Evolutionary conservation across 1,140 invertebrate species (phyloP).

Genomic region (Temnothorax longispinosus): DNA sequence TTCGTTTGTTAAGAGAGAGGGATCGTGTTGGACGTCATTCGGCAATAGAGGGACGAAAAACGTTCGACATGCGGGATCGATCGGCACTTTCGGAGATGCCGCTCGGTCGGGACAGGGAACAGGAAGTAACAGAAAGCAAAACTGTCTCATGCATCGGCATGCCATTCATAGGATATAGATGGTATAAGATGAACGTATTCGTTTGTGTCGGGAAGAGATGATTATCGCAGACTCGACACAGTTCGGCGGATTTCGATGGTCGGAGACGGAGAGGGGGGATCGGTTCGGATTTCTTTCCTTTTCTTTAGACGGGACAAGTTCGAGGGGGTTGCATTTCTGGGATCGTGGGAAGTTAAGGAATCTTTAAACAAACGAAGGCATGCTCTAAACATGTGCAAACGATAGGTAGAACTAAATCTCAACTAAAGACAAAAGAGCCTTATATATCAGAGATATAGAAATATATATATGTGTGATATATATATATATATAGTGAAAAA

Average conservation of each 20-base stretch:
- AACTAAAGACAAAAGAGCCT: slow-evolving; percentile 86
- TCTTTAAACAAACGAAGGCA: slow-evolving; percentile 85
- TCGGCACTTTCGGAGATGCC: slow-evolving; percentile 32
- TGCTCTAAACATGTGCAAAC: slow-evolving; percentile 87
- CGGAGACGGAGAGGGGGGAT: background rate
- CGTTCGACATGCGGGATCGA: slow-evolving; percentile 68
- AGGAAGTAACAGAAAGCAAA: slow-evolving; percentile 77
- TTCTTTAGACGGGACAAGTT: slow-evolving; percentile 26
- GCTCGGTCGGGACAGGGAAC: slow-evolving; percentile 4
- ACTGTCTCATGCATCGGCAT: slow-evolving; percentile 83
- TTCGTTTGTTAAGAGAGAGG: slow-evolving; percentile 10
- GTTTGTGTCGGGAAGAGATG: slow-evolving; percentile 13
- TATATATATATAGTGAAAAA: slow-evolving; percentile 77
- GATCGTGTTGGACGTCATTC: slow-evolving; percentile 5
- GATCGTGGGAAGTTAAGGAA: slow-evolving; percentile 75
- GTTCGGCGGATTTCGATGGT: slow-evolving; percentile 66
- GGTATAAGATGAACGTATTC: slow-evolving; percentile 42
- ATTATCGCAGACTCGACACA: slow-evolving; percentile 81
- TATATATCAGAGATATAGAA: slow-evolving; percentile 84
- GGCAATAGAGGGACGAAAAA: slow-evolving; percentile 38
- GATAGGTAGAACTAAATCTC: slow-evolving; percentile 85
- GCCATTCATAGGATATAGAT: slow-evolving; percentile 80
- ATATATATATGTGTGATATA: slow-evolving; percentile 74
- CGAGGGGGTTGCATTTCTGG: slow-evolving; percentile 21
- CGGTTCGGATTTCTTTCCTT: slow-evolving; percentile 7